Base-by-base conservation (phyloP, 2,113 vertebrate species). In the Geococcyx californianus region DNA sequence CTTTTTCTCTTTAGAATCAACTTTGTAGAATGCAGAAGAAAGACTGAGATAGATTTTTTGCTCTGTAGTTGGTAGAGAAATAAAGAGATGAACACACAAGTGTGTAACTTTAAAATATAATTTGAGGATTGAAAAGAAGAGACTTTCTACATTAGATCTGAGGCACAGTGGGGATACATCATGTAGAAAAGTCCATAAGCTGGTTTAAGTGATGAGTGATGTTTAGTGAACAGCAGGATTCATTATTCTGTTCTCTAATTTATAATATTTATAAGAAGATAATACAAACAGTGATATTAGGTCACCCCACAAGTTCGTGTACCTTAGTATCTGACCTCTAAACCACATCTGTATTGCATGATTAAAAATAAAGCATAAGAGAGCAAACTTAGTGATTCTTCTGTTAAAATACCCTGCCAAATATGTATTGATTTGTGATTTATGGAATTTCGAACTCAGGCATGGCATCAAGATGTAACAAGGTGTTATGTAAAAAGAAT, bases 41-140 rank as follows among this genome's bases (percentile, higher is more conserved):
- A 64, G 25, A n/a, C n/a, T n/a, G n/a, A n/a, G n/a, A n/a, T n/a
- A n/a, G n/a, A n/a, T n/a, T 34, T 36, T 87, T 90, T 64, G 20
- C 20, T 63, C 24, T 52, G 1, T 42, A 40, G 17, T 64, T 58
- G 15, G 13, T 72, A 68, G 38, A 75, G 33, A 24, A 7, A 24
- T 20, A 10, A 10, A 68, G 12, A 18, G 44, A 47, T 10, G 7
- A 15, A 34, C 3, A 21, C 11, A 21, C 0, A 0, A 59, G 15
- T 16, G 7, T 56, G 36, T 78, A 89, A 63, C 1, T 68, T 72
- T 5, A 54, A 44, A 72, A 36, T 63, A 59, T 40, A 82, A 62
- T 54, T 66, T 64, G 28, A 60, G 28, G 13, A 31, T 52, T 0
- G 0, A 47, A 77, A 78, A 47, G 16, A 63, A 63, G 11, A 56